These are phyloP conservation scores for Coleophora deauratella DNA, from an alignment of 2,888 invertebrate genomes.

Conservation along the genomic window DNA sequence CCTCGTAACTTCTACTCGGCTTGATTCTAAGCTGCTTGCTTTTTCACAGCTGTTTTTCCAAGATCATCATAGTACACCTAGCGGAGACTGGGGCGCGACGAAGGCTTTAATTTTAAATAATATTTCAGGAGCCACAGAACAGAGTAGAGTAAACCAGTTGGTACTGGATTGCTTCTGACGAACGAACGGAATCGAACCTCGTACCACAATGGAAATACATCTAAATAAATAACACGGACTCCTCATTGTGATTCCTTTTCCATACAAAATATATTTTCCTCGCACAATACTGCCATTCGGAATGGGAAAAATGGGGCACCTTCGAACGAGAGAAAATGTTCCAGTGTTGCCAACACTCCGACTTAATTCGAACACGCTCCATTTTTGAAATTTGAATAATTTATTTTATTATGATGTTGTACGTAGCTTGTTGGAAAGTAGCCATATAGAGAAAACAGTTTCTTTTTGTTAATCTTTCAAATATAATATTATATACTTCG, in stretches of 20 bases:
- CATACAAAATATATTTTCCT: conserved; percentile 62
- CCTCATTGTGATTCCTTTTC: conserved; percentile 52
- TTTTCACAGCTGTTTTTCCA: too few species aligned
- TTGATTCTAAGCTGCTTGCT: too few species aligned
- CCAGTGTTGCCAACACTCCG: conserved; percentile 40
- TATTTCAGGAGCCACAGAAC: conserved; percentile 16
- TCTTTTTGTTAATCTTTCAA: too few species aligned
- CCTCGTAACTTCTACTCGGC: too few species aligned
- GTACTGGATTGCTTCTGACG: conserved; percentile 52
- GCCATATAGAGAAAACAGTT: too few species aligned
- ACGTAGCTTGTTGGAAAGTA: too few species aligned
- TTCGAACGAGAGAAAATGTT: conserved; percentile 47
- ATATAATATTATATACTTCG: too few species aligned
- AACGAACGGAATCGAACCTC: conserved; percentile 43
- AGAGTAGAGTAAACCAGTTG: conserved; percentile 14
- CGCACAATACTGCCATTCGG: conserved; percentile 41
- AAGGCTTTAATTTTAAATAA: too few species aligned
- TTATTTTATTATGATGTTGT: neutral
- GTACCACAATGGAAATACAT: conserved; percentile 51
- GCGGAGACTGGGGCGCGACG: too few species aligned
- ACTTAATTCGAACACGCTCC: conserved; percentile 37
- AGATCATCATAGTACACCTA: too few species aligned
- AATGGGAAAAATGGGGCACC: conserved; percentile 52
- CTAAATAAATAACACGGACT: conserved; percentile 66
- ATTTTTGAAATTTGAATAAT: conserved; percentile 33